Conservation (phyloP, 2,113 vertebrate species). For the Ardeotis arabs region DNA sequence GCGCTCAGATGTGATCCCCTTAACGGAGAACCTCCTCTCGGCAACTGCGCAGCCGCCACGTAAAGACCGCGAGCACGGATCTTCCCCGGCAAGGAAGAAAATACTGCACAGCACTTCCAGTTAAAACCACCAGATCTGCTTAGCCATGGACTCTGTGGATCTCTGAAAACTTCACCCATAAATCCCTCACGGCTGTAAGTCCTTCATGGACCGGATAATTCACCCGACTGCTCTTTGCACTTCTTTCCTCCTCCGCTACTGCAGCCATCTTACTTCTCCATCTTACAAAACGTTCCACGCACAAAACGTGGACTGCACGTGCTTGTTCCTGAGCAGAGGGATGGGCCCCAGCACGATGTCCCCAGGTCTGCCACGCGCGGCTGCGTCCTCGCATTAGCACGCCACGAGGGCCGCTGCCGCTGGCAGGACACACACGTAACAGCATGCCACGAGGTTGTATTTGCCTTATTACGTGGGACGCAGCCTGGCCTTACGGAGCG, state of each 20-base stretch:
- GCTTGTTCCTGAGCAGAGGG: background rate
- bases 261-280: background rate
- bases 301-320: fast-evolving
- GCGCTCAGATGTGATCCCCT: background rate
- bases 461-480: background rate
- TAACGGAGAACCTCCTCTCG: background rate
- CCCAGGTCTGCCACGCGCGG: fast-evolving
- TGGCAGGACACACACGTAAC: background rate
- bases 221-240: background rate
- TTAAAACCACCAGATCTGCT: background rate
- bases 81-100: conserved; percentile 8
- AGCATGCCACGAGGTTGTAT: conserved; percentile 9
- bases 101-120: background rate
- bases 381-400: background rate
- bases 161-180: background rate
- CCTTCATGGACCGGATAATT: background rate
- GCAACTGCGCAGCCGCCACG: background rate
- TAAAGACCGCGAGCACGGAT: background rate
- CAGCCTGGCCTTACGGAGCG: conserved; percentile 1
- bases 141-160: background rate
- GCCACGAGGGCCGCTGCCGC: background rate
- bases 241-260: background rate
- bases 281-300: background rate
- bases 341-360: background rate
- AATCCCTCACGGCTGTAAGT: background rate